Conservation (phyloP, 2,888 invertebrate genomes). For the Liposcelis brunnea region DNA sequence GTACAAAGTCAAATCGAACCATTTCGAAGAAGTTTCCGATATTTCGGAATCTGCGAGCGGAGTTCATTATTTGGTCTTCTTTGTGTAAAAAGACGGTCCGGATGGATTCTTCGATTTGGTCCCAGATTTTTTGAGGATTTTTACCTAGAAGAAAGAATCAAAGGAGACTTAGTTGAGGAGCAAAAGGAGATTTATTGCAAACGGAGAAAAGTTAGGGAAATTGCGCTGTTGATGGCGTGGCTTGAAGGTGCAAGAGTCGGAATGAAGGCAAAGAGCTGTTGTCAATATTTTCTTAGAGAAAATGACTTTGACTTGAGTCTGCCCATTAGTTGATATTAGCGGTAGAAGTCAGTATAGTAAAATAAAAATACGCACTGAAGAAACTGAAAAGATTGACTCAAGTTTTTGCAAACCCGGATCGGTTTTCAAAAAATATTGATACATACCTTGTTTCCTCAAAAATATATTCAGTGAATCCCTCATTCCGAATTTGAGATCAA, state of each 20-base stretch:
- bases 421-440: slow-evolving; percentile 8
- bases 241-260: too few relatives aligned
- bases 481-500: slow-evolving; percentile 59
- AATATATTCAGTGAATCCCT: slow-evolving; percentile 72
- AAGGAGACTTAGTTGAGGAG: slow-evolving; percentile 11
- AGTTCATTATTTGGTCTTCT: slow-evolving; percentile 46
- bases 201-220: too few relatives aligned
- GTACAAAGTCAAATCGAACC: slow-evolving; percentile 83
- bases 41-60: slow-evolving; percentile 28
- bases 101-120: slow-evolving; percentile 61
- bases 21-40: slow-evolving; percentile 76
- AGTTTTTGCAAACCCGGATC: too few relatives aligned
- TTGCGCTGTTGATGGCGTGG: too few relatives aligned
- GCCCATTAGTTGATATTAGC: too few relatives aligned
- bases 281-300: too few relatives aligned
- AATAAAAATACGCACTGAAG: too few relatives aligned
- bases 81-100: slow-evolving; percentile 48
- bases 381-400: slow-evolving; percentile 3
- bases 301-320: too few relatives aligned
- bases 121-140: slow-evolving; percentile 60
- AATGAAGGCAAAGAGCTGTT: too few relatives aligned
- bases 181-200: too few relatives aligned
- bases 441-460: slow-evolving; percentile 29
- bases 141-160: slow-evolving; percentile 32
- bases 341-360: too few relatives aligned